Evolutionary conservation across 2,797 vertebrate genomes (phyloP).

Genomic region (Melanotaenia pygmaea): DNA sequence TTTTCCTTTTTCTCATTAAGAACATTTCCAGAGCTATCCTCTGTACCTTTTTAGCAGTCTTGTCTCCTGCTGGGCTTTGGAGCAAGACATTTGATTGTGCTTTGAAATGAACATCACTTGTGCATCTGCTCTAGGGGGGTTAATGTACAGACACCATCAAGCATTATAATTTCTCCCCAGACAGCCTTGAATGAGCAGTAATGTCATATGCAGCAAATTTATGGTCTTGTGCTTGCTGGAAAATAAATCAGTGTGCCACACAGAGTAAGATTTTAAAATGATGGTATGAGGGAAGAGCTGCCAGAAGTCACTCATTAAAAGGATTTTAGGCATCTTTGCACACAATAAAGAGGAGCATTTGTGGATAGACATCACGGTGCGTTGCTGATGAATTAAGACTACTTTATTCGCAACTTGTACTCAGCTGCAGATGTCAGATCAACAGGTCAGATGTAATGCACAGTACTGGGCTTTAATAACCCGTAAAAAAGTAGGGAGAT

Average conservation of each 20-base stretch:
- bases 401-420: constrained; percentile 36
- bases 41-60: constrained; percentile 28
- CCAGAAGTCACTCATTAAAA: constrained; percentile 9
- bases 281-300: constrained; percentile 18
- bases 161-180: constrained; percentile 68
- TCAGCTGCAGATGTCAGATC: constrained; percentile 29
- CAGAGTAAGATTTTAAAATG: constrained; percentile 33
- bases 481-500: constrained; percentile 6
- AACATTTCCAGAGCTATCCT: neutral
- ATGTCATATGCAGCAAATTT: constrained; percentile 57
- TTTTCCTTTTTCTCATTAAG: neutral
- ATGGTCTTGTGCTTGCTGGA: constrained; percentile 53
- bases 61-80: constrained; percentile 47
- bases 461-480: constrained; percentile 23
- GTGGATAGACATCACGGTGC: constrained; percentile 1
- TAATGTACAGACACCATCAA: constrained; percentile 62
- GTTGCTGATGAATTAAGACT: constrained; percentile 21
- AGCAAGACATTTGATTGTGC: constrained; percentile 53
- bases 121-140: constrained; percentile 65
- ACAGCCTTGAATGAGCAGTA: constrained; percentile 64
- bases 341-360: constrained; percentile 11
- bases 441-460: constrained; percentile 38
- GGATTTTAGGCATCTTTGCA: constrained; percentile 23
- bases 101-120: constrained; percentile 56
- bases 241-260: constrained; percentile 56